A percentile compares a stretch with the other conserved stretches of the same genome.
Evolutionary conservation across 2,797 vertebrate species (phyloP).

Genomic region (Coregonus ussuriensis): DNA sequence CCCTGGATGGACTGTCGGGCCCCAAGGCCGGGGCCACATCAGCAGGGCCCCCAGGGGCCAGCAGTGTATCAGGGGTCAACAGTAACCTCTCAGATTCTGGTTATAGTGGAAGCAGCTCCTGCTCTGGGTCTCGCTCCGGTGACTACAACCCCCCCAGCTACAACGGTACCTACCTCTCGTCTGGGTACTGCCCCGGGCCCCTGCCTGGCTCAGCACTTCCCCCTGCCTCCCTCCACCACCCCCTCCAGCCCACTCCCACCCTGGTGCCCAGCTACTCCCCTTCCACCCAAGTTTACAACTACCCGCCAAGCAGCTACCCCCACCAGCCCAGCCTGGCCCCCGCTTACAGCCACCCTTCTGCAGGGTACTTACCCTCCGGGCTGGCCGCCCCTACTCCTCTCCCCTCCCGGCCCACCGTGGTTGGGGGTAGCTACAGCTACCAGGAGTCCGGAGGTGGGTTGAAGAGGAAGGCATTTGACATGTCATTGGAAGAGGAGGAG

Average conservation of each 20-base stretch:
- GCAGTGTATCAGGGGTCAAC: slow-evolving; percentile 78
- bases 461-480: slow-evolving; percentile 92
- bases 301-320: slow-evolving; percentile 80
- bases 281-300: slow-evolving; percentile 88
- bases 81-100: slow-evolving; percentile 83
- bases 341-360: slow-evolving; percentile 81
- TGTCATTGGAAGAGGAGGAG: slow-evolving; percentile 77
- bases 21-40: slow-evolving; percentile 77
- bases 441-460: slow-evolving; percentile 79
- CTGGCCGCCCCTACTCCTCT: slow-evolving; percentile 85
- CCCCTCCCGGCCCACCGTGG: slow-evolving; percentile 78
- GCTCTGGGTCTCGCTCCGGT: slow-evolving; percentile 74
- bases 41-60: slow-evolving; percentile 75
- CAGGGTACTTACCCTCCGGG: slow-evolving; percentile 85
- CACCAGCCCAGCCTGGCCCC: slow-evolving; percentile 80
- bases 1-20: slow-evolving; percentile 84
- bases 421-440: slow-evolving; percentile 84
- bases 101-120: slow-evolving; percentile 81
- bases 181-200: slow-evolving; percentile 88
- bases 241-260: slow-evolving; percentile 81
- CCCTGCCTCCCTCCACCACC: slow-evolving; percentile 82
- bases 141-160: slow-evolving; percentile 86
- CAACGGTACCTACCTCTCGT: slow-evolving; percentile 87
- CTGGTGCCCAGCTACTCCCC: slow-evolving; percentile 86
- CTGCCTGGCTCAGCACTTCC: slow-evolving; percentile 77